These are phyloP conservation scores for Triplophysa yarkandensis DNA, from an alignment of 2,797 vertebrate species.

Conservation along the genomic window DNA sequence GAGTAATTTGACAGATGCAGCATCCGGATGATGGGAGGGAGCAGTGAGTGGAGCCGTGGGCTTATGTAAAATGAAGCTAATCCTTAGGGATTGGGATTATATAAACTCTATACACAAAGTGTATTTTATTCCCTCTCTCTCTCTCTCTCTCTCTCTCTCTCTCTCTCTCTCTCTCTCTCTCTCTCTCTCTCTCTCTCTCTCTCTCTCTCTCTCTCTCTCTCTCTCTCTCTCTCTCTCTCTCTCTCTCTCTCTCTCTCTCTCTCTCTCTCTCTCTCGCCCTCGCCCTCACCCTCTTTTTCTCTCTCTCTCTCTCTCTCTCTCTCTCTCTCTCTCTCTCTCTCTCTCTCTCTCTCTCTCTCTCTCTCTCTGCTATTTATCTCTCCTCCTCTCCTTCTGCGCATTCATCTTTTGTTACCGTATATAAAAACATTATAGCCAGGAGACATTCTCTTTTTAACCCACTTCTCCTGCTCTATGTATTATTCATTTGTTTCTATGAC, in stretches of 20 bases:
- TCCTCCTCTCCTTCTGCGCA: slow-evolving; percentile 8
- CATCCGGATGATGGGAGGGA: slow-evolving; percentile 47
- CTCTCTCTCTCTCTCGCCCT: neutral
- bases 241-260: neutral
- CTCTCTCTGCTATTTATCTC: slow-evolving; percentile 14
- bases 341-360: neutral
- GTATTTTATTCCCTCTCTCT: slow-evolving; percentile 21
- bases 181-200: slow-evolving; percentile 3
- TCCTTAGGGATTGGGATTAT: slow-evolving; percentile 53
- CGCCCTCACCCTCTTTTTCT: no score
- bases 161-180: slow-evolving; percentile 11
- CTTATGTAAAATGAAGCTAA: slow-evolving; percentile 53
- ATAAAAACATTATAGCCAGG: neutral
- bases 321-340: neutral
- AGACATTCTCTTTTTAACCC: neutral
- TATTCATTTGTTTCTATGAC: neutral
- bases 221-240: neutral
- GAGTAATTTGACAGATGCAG: slow-evolving; percentile 50
- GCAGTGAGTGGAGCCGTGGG: slow-evolving; percentile 30
- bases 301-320: neutral
- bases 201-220: neutral
- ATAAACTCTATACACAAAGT: slow-evolving; percentile 45
- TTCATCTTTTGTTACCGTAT: neutral
- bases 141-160: neutral
- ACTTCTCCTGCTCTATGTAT: neutral